phyloP scores from a whole-genome alignment of 2,797 vertebrate genomes.

The Enteromius paludinosus region DNA sequence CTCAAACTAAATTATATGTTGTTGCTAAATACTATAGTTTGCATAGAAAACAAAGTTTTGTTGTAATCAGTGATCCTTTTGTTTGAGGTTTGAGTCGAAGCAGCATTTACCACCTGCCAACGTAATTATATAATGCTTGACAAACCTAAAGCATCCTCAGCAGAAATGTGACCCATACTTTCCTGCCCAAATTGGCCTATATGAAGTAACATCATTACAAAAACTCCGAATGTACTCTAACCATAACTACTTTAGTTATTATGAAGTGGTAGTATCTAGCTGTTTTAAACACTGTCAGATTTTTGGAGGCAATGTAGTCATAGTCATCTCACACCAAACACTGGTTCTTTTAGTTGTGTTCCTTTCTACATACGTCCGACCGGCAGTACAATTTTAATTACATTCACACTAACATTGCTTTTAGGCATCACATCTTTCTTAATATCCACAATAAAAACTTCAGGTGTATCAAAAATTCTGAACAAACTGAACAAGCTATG shows the following conservation, averaged over 20 bases:
- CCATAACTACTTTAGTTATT: neutral
- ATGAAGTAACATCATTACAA: neutral
- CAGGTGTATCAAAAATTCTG: neutral
- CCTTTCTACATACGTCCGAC: slow-evolving; percentile 43
- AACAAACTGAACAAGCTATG: slow-evolving; percentile 33
- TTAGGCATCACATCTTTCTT: slow-evolving; percentile 75
- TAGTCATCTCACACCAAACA: slow-evolving; percentile 54
- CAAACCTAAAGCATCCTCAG: neutral
- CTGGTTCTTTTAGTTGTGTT: slow-evolving; percentile 51
- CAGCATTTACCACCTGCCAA: neutral
- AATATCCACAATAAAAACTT: slow-evolving; percentile 62
- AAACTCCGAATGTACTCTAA: neutral
- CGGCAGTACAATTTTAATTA: slow-evolving; percentile 68
- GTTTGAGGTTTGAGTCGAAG: neutral
- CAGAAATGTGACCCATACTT: neutral
- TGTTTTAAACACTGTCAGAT: slow-evolving; percentile 37
- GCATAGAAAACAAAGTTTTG: neutral
- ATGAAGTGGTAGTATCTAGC: slow-evolving; percentile 26
- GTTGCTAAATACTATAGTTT: neutral
- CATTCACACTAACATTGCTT: slow-evolving; percentile 70
- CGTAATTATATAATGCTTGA: neutral
- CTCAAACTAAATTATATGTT: neutral
- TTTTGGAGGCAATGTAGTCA: slow-evolving; percentile 32
- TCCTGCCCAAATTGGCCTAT: neutral
- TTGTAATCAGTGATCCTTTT: neutral